A percentile compares a stretch with the other conserved stretches of the same genome.
These are phyloP conservation scores for Dione vanillae DNA, from an alignment of 2,888 invertebrate species.

Conservation along the genomic window DNA sequence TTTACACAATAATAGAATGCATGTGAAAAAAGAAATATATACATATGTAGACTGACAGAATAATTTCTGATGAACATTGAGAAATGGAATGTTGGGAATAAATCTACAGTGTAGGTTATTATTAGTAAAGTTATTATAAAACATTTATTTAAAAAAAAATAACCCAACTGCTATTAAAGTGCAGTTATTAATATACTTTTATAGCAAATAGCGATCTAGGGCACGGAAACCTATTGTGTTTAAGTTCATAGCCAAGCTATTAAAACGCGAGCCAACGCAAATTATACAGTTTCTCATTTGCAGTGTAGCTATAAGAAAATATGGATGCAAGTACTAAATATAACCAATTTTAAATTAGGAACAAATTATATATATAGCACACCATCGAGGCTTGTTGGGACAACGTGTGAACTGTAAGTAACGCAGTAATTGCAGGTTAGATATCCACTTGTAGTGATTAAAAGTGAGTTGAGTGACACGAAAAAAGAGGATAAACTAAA, in stretches of 20 bases:
- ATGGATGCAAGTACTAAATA: neutral
- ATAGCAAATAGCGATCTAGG: conserved; percentile 38
- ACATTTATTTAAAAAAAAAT: neutral
- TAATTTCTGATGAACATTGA: no score
- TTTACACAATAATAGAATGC: no score
- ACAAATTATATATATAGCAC: neutral
- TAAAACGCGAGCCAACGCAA: conserved; percentile 42
- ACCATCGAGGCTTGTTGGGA: neutral
- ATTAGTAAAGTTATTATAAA: no score
- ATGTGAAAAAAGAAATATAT: no score
- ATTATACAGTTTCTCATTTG: conserved; percentile 38
- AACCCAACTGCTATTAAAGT: conserved; percentile 9
- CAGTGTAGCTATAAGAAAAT: conserved; percentile 27
- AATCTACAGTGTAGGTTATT: no score
- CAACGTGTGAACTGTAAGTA: neutral
- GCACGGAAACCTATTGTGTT: conserved; percentile 40
- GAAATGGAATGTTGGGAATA: no score
- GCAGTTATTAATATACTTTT: conserved; percentile 34
- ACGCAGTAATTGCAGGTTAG: neutral
- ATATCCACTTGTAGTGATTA: neutral
- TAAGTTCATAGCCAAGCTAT: conserved; percentile 44
- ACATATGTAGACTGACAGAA: no score
- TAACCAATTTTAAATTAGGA: neutral
- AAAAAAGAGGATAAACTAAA: no score
- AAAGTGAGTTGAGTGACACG: no score